Evolutionary conservation across 2,797 vertebrate species (phyloP).

Genomic region (Crossoptilon crossoptilon): DNA sequence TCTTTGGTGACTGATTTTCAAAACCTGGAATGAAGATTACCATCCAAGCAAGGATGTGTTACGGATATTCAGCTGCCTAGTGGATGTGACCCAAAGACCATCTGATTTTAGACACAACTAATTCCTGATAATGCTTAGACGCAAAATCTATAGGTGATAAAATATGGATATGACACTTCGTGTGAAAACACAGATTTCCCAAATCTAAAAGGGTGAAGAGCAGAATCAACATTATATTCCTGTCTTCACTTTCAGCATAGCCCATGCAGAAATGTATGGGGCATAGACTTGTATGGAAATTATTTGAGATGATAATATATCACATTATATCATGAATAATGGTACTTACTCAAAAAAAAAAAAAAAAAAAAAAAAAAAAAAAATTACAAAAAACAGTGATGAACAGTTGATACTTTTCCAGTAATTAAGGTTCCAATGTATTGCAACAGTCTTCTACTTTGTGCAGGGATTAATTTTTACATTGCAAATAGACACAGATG

Average conservation of each 20-base stretch:
- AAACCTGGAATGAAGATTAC: not conserved
- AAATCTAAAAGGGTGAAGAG: not conserved
- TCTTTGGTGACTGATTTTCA: not conserved
- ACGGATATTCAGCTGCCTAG: not conserved
- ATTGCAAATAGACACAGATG: not conserved
- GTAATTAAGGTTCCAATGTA: not conserved
- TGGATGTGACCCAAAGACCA: not conserved
- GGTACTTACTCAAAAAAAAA: not conserved
- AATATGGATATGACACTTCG: not conserved
- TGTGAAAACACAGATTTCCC: not conserved
- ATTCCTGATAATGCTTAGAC: not conserved
- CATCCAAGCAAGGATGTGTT: not conserved
- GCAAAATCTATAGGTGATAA: not conserved
- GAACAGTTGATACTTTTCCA: not conserved
- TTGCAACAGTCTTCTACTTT: not conserved
- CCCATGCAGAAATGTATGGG: not conserved
- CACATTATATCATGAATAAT: not conserved
- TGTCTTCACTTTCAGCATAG: not conserved
- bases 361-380: not conserved
- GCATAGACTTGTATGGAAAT: not conserved
- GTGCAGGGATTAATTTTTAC: not conserved
- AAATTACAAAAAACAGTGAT: not conserved
- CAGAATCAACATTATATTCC: not conserved
- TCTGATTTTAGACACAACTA: not conserved
- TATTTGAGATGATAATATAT: not conserved